These are phyloP conservation scores for Perithous albicinctus DNA, from an alignment of 2,888 invertebrate genomes.

Conservation along the genomic window DNA sequence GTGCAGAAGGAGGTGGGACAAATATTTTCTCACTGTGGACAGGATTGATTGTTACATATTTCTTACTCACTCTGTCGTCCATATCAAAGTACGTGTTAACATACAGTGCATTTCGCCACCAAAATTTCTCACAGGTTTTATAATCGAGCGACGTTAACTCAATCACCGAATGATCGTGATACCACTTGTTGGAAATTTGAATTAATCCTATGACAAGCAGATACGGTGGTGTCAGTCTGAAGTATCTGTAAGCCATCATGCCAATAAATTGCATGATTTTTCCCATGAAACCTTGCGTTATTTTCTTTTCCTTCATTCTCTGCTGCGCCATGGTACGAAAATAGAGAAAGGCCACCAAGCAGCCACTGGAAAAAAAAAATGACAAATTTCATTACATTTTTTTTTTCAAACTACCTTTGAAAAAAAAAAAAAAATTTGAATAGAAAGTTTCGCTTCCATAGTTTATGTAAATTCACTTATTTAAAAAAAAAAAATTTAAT, in stretches of 20 bases:
- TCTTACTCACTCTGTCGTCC: conserved; percentile 86
- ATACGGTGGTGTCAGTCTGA: conserved; percentile 92
- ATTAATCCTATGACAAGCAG: conserved; percentile 91
- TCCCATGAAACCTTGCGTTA: conserved; percentile 83
- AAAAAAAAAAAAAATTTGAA: too few relatives aligned
- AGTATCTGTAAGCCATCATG: conserved; percentile 83
- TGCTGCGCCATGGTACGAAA: conserved; percentile 88
- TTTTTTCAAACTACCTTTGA: too few relatives aligned
- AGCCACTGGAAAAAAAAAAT: conserved; percentile 86
- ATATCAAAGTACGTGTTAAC: conserved; percentile 93
- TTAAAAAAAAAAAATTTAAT: too few relatives aligned
- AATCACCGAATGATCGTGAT: conserved; percentile 90
- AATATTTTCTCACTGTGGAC: conserved; percentile 24
- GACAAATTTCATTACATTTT: too few relatives aligned
- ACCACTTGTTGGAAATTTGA: conserved; percentile 90
- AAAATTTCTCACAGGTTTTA: conserved; percentile 90
- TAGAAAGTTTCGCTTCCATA: too few relatives aligned
- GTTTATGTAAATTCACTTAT: too few relatives aligned
- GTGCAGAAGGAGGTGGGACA: too few relatives aligned
- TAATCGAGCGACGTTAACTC: conserved; percentile 90
- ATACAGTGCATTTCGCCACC: conserved; percentile 95
- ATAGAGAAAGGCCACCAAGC: conserved; percentile 90
- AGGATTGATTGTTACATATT: conserved; percentile 7
- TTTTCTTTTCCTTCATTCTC: conserved; percentile 82
- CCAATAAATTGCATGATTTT: conserved; percentile 86